Conservation (phyloP, 2,888 invertebrate genomes). For the Hylaea fasciaria region DNA sequence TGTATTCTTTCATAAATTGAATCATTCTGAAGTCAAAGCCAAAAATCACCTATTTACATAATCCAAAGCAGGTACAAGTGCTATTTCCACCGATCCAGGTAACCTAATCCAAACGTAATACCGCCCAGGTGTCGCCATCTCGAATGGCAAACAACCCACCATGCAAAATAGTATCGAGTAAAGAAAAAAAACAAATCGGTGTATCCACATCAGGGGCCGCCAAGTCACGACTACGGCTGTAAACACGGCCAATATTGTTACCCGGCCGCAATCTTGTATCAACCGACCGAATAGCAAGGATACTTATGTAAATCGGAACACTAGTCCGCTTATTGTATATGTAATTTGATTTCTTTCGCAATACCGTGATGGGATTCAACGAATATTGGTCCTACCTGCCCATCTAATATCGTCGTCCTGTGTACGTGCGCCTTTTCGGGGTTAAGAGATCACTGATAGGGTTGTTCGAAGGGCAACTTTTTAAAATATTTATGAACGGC, state of each 20-base stretch:
- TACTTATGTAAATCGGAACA: constrained; percentile 83
- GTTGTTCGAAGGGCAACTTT: constrained; percentile 72
- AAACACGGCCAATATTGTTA: constrained; percentile 76
- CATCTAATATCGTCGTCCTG: constrained; percentile 66
- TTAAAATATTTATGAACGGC: constrained; percentile 83
- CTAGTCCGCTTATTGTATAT: constrained; percentile 83
- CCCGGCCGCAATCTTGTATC: constrained; percentile 81
- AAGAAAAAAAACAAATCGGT: constrained; percentile 51
- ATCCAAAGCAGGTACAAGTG: background rate
- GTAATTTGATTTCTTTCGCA: constrained; percentile 84
- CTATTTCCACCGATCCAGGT: constrained; percentile 6
- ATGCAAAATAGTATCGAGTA: constrained; percentile 45
- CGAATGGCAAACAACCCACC: constrained; percentile 34
- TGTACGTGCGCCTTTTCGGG: constrained; percentile 69
- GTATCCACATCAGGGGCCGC: constrained; percentile 58
- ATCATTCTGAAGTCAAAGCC: no score
- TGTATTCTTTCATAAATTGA: no score
- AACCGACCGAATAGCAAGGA: constrained; percentile 79
- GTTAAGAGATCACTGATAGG: constrained; percentile 79
- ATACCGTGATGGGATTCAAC: constrained; percentile 79
- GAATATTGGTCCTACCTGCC: constrained; percentile 78
- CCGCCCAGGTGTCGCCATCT: constrained; percentile 39
- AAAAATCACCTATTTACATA: no score
- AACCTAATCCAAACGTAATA: constrained; percentile 28
- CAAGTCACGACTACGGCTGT: constrained; percentile 51